Evolutionary conservation across 2,888 invertebrate species (phyloP), one percentile per base, ranked within the genome.

Genomic region (Caenorhabditis sulstoni): DNA sequence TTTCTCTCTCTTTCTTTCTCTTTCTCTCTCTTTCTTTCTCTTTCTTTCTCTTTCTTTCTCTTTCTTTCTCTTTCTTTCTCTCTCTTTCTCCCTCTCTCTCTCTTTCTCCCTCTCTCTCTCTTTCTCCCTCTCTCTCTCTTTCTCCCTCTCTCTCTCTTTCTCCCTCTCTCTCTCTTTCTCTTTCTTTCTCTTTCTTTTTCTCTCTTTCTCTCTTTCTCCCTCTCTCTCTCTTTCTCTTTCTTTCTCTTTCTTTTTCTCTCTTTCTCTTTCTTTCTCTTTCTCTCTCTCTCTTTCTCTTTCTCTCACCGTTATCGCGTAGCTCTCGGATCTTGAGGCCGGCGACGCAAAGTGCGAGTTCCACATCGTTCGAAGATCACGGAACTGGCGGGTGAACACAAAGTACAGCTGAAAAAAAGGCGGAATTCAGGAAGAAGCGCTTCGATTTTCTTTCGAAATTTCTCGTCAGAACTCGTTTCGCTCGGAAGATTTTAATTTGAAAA

Each of bases 361-460:
- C 49, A 82, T 78, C 22, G 79, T 74, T 50, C 86, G 80, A 16
- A 89, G 83, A 76, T 89, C 89, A 11, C 85, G 83, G 79, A 89
- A 89, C 77, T 89, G 88, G 35, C 87, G 87, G n/a, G 89, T 89
- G 82, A 89, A 89, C 66, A 89, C 82, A 81, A 89, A 89, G 50
- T 89, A 89, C 14, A 89, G 79, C 87, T 87, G 81, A 47, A 86
- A 83, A 16, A 59, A 9, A 29, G 7, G 29, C 58, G 35, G 35
- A 7, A 1, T 3, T 1, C n/a, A 18, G 29, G 41, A 57, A 35
- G 16, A 44, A n/a, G n/a, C n/a, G n/a, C n/a, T n/a, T n/a, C n/a
- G n/a, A n/a, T n/a, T n/a, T n/a, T n/a, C n/a, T n/a, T n/a, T n/a
- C n/a, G n/a, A n/a, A n/a, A n/a, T n/a, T n/a, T n/a, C n/a, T n/a